A percentile compares a stretch with the other conserved stretches of the same genome.
Conservation (phyloP, 1,140 invertebrate genomes). For the Anadara kagoshimensis region DNA sequence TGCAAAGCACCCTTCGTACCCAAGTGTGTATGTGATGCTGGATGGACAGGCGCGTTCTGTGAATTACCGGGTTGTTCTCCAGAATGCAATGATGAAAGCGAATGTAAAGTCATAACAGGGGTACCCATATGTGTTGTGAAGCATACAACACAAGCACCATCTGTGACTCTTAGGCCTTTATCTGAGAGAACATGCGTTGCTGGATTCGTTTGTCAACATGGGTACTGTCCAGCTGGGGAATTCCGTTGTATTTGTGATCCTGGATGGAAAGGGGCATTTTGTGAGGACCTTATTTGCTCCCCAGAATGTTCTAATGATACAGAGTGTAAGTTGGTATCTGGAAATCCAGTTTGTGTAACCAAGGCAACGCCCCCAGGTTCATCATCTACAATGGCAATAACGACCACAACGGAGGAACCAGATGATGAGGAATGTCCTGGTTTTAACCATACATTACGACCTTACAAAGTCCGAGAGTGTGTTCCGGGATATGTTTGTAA, state of each 20-base stretch:
- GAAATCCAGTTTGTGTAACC: too few species aligned
- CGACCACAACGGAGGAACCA: neutral
- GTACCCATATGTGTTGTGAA: too few species aligned
- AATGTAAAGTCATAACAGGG: neutral
- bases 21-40: constrained; percentile 15
- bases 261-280: too few species aligned
- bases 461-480: neutral
- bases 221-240: neutral
- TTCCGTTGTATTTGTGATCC: too few species aligned
- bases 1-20: neutral
- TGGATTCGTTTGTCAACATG: neutral
- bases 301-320: too few species aligned
- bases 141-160: too few species aligned
- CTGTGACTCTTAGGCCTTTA: neutral
- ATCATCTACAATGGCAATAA: neutral
- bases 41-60: constrained; percentile 20
- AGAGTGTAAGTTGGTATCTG: too few species aligned
- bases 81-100: neutral
- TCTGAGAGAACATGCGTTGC: neutral
- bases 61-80: constrained; percentile 5
- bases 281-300: too few species aligned
- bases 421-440: neutral
- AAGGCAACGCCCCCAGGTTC: too few species aligned
- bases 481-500: neutral
- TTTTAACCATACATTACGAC: too few species aligned